Base-by-base conservation (phyloP, 2,113 vertebrate species). In the Chroicocephalus ridibundus region DNA sequence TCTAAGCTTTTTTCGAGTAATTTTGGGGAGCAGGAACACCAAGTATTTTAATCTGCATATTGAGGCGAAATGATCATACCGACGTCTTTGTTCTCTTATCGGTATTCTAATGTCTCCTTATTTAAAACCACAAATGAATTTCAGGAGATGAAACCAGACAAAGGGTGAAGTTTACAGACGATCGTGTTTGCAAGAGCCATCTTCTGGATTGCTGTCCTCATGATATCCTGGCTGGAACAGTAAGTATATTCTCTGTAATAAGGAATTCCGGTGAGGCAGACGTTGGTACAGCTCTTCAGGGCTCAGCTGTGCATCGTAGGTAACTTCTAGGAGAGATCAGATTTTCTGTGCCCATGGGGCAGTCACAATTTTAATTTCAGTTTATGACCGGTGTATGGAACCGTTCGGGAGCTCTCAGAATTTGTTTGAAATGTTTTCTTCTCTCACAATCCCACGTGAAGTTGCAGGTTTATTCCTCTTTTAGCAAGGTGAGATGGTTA, bases 161-260 rank as follows among this genome's bases (percentile, higher is more conserved):
- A 99, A 98, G 99, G 98, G 99, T 99, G 97, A 99, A 99, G 98
- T 99, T 99, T 94, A 99, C 99, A 52, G 99, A 99, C 25, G 99
- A 99, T 80, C 98, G 99, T 40, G 99, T 99, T 97, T 99, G 99
- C 99, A 99, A 99, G 98, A 99, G 99, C 97, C 99, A 99, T 96
- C 99, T 99, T 18, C 99, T 99, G 97, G 99, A 99, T 98, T 99
- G 99, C 98, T 99, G 99, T 97, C 99, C 99, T 21, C 99, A 99
- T 76, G 99, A 99, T 98, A 99, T 99, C 97, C 98, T 99, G 91
- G 99, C 99, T 54, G 99, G 99, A 98, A 99, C 99, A 81, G 99
- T 99, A 98, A 98, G 99, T 98, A 10, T 60, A 36, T 66, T 22
- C 49, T 51, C 54, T 69, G 46, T 20, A 40, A 15, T 29, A 8